Conservation (phyloP, 2,888 invertebrate genomes). For the Bellardia bayeri region DNA sequence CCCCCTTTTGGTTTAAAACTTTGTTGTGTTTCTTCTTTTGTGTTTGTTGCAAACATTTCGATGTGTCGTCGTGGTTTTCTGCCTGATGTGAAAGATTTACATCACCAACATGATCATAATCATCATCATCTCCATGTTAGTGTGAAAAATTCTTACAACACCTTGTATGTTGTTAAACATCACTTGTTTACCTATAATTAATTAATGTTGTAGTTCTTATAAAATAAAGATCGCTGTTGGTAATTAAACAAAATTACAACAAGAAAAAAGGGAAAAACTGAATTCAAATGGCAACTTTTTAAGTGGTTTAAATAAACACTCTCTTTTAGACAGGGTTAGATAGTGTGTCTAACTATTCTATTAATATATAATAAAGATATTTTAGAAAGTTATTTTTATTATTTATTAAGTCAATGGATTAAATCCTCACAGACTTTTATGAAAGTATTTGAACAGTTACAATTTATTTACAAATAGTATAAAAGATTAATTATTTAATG, state of each 20-base stretch:
- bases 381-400: too few relatives aligned
- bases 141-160: slow-evolving; percentile 58
- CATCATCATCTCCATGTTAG: slow-evolving; percentile 1
- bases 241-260: slow-evolving; percentile 18
- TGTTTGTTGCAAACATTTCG: slow-evolving; percentile 9
- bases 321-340: too few relatives aligned
- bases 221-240: slow-evolving; percentile 1
- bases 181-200: slow-evolving; percentile 63
- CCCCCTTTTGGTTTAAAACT: background rate
- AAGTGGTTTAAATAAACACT: background rate
- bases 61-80: slow-evolving; percentile 3
- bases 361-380: too few relatives aligned
- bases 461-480: too few relatives aligned
- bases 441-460: too few relatives aligned
- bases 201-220: slow-evolving; percentile 52
- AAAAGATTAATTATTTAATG: too few relatives aligned
- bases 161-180: slow-evolving; percentile 52
- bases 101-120: slow-evolving; percentile 4
- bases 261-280: background rate
- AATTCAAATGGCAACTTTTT: slow-evolving; percentile 21
- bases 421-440: too few relatives aligned
- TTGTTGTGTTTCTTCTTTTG: background rate
- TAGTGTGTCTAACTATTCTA: too few relatives aligned
- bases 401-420: too few relatives aligned
- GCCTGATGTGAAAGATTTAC: slow-evolving; percentile 42